Evolutionary conservation across 1,140 invertebrate genomes (phyloP), one percentile per base, ranked within the genome.

Genomic region (Chrysoperla carnea): DNA sequence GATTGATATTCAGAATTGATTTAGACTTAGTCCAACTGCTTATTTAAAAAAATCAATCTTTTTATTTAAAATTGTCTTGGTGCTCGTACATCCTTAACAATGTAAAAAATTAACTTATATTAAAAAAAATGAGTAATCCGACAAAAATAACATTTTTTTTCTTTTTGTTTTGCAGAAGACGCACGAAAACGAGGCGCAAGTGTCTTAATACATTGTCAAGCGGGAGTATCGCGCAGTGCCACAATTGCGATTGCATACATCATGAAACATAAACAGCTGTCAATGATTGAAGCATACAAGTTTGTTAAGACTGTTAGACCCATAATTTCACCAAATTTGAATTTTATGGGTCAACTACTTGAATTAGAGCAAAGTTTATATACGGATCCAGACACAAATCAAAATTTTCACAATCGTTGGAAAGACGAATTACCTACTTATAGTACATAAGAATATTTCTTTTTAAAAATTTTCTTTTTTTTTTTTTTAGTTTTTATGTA

Each of bases 261-360:
- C 46, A 93, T 96, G 84, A 80, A 84, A 50, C 81, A 90, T 63
- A 81, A 83, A 50, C 73, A 76, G 38, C 61, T 91, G 55, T 77
- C 76, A n/a, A 85, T 91, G 71, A 70, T 86, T 23, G 86, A 94
- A 51, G 88, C 90, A 4, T 94, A 89, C 66, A 78, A 82, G 50
- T 73, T 81, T 53, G 90, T 96, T 31, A 90, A 93, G 57, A 72
- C 72, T 37, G 78, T 79, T 37, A 70, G 92, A 39, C 75, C 79
- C 27, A 94, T 95, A 58, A 94, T 97, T 51, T 92, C 89, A 38
- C 91, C 91, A 1, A 94, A 98, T 64, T 75, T 97, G 37, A 96
- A 96, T 58, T 98, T 98, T 64, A 91, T 98, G 79, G 88, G 83
- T 8, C 92, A 96, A 62, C 68, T 98, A 50, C 64, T 88, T 31